A percentile compares a stretch with the other conserved stretches of the same genome.
Evolutionary conservation across 2,888 invertebrate species (phyloP).

Genomic region (Trissolcus brochymenae): DNA sequence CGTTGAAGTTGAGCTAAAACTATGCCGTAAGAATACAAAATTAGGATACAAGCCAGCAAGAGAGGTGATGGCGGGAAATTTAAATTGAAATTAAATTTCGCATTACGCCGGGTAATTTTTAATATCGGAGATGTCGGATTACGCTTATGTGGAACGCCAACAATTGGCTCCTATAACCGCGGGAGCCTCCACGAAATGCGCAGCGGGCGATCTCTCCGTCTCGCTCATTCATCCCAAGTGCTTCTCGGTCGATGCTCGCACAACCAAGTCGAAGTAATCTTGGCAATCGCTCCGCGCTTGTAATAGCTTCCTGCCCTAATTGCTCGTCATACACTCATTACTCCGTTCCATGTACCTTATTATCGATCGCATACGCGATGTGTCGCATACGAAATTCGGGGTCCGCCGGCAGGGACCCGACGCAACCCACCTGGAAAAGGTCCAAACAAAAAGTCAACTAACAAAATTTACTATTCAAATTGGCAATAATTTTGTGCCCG

Average conservation of each 20-base stretch:
- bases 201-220: conserved; percentile 31
- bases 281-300: conserved; percentile 55
- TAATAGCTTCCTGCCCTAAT: conserved; percentile 65
- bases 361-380: conserved; percentile 56
- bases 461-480: no score
- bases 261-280: conserved; percentile 56
- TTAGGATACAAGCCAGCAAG: not conserved
- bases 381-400: conserved; percentile 51
- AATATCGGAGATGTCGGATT: conserved; percentile 43
- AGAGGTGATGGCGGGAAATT: no score
- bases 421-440: no score
- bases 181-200: conserved; percentile 45
- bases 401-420: conserved; percentile 8
- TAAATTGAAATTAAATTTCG: no score
- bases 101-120: conserved; percentile 8
- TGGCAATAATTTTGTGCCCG: conserved; percentile 11
- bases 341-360: conserved; percentile 58
- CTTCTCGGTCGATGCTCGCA: conserved; percentile 53
- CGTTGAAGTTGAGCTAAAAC: no score
- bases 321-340: conserved; percentile 62
- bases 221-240: conserved; percentile 45
- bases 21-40: not conserved
- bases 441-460: no score
- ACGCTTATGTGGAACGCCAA: conserved; percentile 49
- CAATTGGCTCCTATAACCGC: conserved; percentile 43